Evolutionary conservation across 2,797 vertebrate genomes (phyloP).

Genomic region (Gymnoscopelus braueri): DNA sequence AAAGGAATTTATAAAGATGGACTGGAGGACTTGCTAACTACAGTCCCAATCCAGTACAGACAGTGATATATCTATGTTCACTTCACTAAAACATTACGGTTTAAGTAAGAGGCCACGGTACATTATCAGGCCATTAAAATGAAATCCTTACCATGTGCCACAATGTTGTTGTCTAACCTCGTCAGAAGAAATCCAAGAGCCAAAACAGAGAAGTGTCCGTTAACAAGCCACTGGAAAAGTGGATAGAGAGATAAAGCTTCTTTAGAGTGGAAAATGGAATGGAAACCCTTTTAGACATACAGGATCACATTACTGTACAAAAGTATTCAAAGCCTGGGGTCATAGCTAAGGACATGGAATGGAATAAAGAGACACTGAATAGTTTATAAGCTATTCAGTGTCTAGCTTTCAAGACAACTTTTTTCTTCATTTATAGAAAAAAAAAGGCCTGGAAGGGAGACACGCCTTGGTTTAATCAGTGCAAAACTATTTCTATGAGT

Average conservation of each 20-base stretch:
- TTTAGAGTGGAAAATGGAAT: constrained; percentile 16
- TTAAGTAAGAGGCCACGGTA: background rate
- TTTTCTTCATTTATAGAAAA: constrained; percentile 25
- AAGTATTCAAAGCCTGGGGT: constrained; percentile 45
- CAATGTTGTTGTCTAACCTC: constrained; percentile 6
- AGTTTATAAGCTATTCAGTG: background rate
- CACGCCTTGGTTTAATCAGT: constrained; percentile 50
- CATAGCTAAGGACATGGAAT: constrained; percentile 42
- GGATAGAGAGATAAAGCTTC: constrained; percentile 34
- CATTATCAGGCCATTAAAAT: constrained; percentile 13
- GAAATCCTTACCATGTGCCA: constrained; percentile 68
- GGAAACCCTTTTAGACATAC: constrained; percentile 31
- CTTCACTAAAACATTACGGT: background rate
- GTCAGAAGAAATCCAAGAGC: background rate
- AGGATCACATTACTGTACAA: constrained; percentile 52
- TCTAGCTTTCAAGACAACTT: constrained; percentile 37
- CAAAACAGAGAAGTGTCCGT: constrained; percentile 14
- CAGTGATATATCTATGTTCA: too few species aligned
- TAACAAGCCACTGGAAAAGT: constrained; percentile 30
- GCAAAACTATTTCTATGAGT: constrained; percentile 57
- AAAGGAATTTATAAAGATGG: too few species aligned
- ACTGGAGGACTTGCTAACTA: too few species aligned
- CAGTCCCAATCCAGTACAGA: too few species aligned
- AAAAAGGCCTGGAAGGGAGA: constrained; percentile 38
- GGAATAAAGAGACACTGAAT: constrained; percentile 46